A percentile compares a stretch with the other conserved stretches of the same genome.
Conservation (phyloP, 1,140 invertebrate genomes). For the Zaprionus ornatus region DNA sequence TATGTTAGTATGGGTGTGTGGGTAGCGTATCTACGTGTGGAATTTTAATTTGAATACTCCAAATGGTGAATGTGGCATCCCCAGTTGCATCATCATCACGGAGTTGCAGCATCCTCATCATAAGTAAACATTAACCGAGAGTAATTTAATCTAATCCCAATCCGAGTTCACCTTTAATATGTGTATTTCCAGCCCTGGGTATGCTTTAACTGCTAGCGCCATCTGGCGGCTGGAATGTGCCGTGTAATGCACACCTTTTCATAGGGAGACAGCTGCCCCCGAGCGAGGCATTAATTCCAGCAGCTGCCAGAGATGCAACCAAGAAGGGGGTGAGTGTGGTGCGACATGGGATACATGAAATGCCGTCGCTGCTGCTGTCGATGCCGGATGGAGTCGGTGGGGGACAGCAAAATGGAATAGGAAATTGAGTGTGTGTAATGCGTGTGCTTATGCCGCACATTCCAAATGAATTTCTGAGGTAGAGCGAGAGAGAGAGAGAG, state of each 20-base stretch:
- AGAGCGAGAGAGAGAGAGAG: background rate
- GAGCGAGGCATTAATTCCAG: slow-evolving; percentile 61
- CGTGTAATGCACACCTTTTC: slow-evolving; percentile 63
- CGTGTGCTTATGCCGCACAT: slow-evolving; percentile 76
- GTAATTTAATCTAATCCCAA: background rate
- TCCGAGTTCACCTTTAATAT: background rate
- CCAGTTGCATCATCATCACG: background rate
- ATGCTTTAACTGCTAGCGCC: slow-evolving; percentile 29
- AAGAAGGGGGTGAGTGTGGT: background rate
- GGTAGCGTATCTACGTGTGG: slow-evolving; percentile 1
- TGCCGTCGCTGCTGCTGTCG: slow-evolving; percentile 26
- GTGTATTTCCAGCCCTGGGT: background rate
- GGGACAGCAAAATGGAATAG: slow-evolving; percentile 65
- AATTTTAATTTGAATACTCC: slow-evolving; percentile 32
- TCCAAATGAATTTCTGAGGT: slow-evolving; percentile 70
- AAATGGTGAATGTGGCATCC: background rate
- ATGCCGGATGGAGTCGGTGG: slow-evolving; percentile 35
- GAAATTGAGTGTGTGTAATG: slow-evolving; percentile 80
- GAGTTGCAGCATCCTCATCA: background rate
- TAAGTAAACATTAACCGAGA: background rate
- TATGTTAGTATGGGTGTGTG: background rate
- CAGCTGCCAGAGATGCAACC: slow-evolving; percentile 38
- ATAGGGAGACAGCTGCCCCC: slow-evolving; percentile 52
- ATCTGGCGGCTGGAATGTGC: slow-evolving; percentile 23
- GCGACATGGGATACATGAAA: slow-evolving; percentile 17